phyloP scores from a whole-genome alignment of 1,140 invertebrate genomes.

The Ericerus pela region DNA sequence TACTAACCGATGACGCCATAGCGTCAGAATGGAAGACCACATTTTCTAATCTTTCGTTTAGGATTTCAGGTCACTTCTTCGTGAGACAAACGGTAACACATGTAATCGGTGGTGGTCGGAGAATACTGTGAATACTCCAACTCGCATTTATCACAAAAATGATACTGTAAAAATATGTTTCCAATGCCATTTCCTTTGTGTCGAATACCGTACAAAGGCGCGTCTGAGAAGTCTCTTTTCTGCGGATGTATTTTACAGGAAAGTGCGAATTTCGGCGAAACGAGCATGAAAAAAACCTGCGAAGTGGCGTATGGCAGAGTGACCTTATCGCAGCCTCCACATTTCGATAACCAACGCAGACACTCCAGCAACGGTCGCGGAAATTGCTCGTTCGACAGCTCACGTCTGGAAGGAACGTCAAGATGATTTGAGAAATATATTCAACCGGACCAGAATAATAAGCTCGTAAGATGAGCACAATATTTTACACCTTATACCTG shows the following conservation, averaged over 20 bases:
- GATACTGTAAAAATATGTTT: slow-evolving; percentile 3
- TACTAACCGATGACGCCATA: too few species aligned
- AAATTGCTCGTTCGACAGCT: not conserved
- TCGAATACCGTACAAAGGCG: not conserved
- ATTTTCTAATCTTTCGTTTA: too few species aligned
- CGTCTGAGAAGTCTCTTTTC: not conserved
- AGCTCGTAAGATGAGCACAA: too few species aligned
- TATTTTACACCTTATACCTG: too few species aligned
- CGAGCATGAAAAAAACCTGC: not conserved
- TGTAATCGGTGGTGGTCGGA: too few species aligned
- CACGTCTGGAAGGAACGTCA: not conserved
- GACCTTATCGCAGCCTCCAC: not conserved
- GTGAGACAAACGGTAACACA: too few species aligned
- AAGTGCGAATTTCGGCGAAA: not conserved
- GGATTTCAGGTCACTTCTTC: too few species aligned
- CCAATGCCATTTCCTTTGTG: not conserved
- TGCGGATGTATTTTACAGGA: not conserved
- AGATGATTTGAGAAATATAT: too few species aligned
- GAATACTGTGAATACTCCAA: too few species aligned
- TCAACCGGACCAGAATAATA: too few species aligned
- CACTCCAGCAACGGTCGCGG: not conserved
- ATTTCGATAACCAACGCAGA: not conserved
- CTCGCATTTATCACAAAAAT: not conserved
- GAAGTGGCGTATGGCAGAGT: not conserved
- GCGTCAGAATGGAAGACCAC: too few species aligned